phyloP scores from a whole-genome alignment of 2,113 vertebrate genomes.

The Phaetusa simplex region DNA sequence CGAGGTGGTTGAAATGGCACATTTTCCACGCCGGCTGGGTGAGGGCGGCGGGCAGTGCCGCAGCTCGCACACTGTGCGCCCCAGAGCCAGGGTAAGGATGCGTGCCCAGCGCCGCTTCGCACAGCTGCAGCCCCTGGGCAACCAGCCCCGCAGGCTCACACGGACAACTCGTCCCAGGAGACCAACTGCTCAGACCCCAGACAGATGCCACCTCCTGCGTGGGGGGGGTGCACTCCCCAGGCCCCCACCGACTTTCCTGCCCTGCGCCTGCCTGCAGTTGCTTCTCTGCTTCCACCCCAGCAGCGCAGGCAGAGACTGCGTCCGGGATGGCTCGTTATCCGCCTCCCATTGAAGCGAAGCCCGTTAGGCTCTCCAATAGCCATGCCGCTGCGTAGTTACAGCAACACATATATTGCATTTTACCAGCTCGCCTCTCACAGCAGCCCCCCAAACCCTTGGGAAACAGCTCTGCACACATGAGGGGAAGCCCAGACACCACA shows the following conservation, averaged over 20 bases:
- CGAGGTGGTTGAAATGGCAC: neutral
- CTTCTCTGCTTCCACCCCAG: neutral
- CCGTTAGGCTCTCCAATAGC: neutral
- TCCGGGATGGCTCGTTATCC: neutral
- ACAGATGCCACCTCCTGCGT: neutral
- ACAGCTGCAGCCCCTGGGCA: neutral
- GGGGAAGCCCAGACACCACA: neutral
- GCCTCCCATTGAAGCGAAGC: neutral
- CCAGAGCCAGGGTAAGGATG: rapidly evolving
- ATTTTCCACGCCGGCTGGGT: rapidly evolving
- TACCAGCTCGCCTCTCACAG: neutral
- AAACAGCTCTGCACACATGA: neutral
- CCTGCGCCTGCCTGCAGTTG: rapidly evolving
- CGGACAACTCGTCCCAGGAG: rapidly evolving
- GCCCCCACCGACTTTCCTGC: neutral
- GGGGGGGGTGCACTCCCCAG: neutral
- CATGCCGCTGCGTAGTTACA: neutral
- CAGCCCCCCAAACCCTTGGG: neutral
- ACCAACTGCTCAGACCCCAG: neutral
- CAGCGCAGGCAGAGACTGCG: neutral
- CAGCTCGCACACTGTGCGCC: rapidly evolving
- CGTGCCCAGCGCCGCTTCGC: rapidly evolving
- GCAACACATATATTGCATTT: neutral
- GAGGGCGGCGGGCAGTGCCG: rapidly evolving
- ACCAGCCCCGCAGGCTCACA: neutral